Evolutionary conservation across 2,797 vertebrate genomes (phyloP).

Genomic region (Calcarius lapponicus): DNA sequence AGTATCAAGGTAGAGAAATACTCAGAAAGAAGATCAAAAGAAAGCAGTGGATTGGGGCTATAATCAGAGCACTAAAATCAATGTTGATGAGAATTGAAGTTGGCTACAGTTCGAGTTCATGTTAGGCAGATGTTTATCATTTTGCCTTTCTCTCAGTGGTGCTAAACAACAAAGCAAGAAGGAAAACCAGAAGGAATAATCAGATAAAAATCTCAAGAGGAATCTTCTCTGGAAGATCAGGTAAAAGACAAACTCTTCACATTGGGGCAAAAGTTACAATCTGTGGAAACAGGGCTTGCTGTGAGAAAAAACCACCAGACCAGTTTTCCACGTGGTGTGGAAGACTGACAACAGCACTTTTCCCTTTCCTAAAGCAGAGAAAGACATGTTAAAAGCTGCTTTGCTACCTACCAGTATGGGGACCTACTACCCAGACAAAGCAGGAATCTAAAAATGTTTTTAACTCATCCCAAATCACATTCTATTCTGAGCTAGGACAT

Average conservation of each 20-base stretch:
- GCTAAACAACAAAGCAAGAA: neutral
- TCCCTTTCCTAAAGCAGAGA: neutral
- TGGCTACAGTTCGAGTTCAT: constrained; percentile 32
- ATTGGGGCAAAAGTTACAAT: neutral
- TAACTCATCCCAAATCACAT: neutral
- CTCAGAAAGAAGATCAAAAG: constrained; percentile 53
- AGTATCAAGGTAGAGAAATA: constrained; percentile 36
- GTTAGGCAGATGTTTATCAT: constrained; percentile 53
- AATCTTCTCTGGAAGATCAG: neutral
- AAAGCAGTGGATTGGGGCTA: neutral
- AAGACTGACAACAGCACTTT: neutral
- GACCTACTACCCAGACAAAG: neutral
- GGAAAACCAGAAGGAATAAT: neutral
- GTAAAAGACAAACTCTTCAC: neutral
- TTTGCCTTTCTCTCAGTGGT: neutral
- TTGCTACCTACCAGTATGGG: neutral
- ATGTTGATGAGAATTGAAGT: neutral
- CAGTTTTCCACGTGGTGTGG: rapidly evolving
- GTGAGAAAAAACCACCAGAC: neutral
- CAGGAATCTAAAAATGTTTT: neutral
- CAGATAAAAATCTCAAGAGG: neutral
- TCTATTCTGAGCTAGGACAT: neutral
- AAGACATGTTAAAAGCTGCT: neutral
- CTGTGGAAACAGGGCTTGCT: neutral
- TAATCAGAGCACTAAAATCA: constrained; percentile 53